Base-by-base conservation (phyloP, 2,797 vertebrate species). In the Rhinophrynus dorsalis region DNA sequence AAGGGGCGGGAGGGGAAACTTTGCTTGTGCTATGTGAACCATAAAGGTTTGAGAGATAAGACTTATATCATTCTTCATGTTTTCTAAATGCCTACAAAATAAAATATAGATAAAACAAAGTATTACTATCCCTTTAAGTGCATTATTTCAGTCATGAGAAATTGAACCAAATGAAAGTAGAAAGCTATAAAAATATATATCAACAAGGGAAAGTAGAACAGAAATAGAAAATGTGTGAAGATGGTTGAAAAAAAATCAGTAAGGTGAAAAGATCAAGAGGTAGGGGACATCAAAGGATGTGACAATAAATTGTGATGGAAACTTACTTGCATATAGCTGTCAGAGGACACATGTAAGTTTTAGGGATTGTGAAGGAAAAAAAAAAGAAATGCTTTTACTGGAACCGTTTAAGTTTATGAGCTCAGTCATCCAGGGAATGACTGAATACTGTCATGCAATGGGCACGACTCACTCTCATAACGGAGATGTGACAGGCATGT, bases 371-470 rank as follows among this genome's bases (percentile, higher is more conserved):
- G 59, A 23, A 15, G 35, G 26, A 35, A 57, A 48, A 58, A 13
- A 57, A 48, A 58, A 13, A 65, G 23, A 51, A 26, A 51, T 51
- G 61, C 54, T 59, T 65, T 66, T 73, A 67, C 62, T 52, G 69
- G 69, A 66, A 45, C 37, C 30, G 64, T 66, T 48, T n/a, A 59
- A 32, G 29, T 29, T 66, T 59, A 66, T 54, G 38, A 66, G 70
- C 45, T 60, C 55, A 67, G 55, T 60, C 70, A 66, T 60, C 61
- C 55, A 37, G 44, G 47, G 55, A 72, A 59, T 52, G 35, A 54
- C 26, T 23, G 27, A n/a, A 54, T 59, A 40, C 54, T 65, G 67
- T 52, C 52, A 58, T 51, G 26, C 29, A 45, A n/a, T 35, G 48
- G 27, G 45, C 37, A 50, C 8, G 23, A 27, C 52, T 58, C 54